phyloP scores from a whole-genome alignment of 2,797 vertebrate genomes.

The Crypturellus tataupa region DNA sequence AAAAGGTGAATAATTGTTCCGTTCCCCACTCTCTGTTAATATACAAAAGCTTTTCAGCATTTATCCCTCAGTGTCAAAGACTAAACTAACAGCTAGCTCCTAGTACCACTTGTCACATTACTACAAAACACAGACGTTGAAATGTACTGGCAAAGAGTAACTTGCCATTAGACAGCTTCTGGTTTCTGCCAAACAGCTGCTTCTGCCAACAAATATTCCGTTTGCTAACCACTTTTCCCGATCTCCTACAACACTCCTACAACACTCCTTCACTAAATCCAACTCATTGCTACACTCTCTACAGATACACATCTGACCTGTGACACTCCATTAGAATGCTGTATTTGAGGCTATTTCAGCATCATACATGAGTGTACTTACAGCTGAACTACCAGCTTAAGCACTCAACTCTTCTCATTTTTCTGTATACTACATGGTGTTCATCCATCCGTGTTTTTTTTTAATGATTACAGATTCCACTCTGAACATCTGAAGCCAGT shows the following conservation, averaged over 20 bases:
- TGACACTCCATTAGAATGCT: not conserved
- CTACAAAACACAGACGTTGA: not conserved
- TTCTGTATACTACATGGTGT: not conserved
- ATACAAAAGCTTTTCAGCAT: not conserved
- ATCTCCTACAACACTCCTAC: not conserved
- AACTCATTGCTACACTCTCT: not conserved
- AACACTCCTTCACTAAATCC: not conserved
- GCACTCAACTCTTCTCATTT: not conserved
- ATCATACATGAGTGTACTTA: not conserved
- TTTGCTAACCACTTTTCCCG: not conserved
- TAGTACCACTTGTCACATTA: not conserved
- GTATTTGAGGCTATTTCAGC: not conserved
- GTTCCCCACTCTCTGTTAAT: not conserved
- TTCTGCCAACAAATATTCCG: not conserved
- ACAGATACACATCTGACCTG: not conserved
- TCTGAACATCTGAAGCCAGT: not conserved
- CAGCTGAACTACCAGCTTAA: not conserved
- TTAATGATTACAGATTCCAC: not conserved
- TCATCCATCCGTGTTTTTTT: not conserved
- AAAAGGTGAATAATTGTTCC: not conserved
- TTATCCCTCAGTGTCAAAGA: not conserved
- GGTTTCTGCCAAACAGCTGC: not conserved
- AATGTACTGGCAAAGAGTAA: not conserved
- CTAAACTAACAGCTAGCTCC: rapidly evolving
- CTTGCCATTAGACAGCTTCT: not conserved